Base-by-base conservation (phyloP, 2,797 vertebrate species). In the Poecilia gillii region DNA sequence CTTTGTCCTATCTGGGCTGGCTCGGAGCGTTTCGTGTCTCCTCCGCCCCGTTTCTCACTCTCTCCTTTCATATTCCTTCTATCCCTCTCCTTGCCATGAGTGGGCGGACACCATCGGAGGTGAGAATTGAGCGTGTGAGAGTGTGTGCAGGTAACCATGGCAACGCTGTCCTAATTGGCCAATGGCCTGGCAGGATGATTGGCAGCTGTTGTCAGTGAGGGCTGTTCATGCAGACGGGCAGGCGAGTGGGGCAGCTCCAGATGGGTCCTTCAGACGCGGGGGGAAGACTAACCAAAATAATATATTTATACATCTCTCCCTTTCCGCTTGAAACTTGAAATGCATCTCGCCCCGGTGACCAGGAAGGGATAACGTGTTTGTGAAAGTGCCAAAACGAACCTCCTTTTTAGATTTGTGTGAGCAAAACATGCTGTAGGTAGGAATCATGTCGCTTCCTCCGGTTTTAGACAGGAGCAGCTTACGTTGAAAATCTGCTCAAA, bases 161-260 rank as follows among this genome's bases (percentile, higher is more conserved):
- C 81, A 93, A 95, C 89, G 66, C 25, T 64, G 23, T 91, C 83
- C 88, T 94, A 94, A 94, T 94, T 93, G 91, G 92, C 91, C 92
- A 87, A 79, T 84, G 82, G 89, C 89, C 89, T 92, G 87, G 87
- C 87, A 89, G 89, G 70, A 86, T 93, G 92, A 92, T 88, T 91
- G 93, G 90, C 92, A 92, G 86, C 89, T 90, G 90, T 89, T 92
- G 90, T 91, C 89, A 81, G 76, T 66, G 84, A 90, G 81, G 83
- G 84, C 79, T 88, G 87, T 89, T 85, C 81, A 75, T 85, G 79
- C 87, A 87, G 89, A 87, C 86, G 76, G 86, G 82, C 90, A 75
- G 87, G 79, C 59, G 81, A 81, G 72, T 70, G 68, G 80, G 86
- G 87, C 72, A 39, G 83, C 75, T 82, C 86, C 86, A 89, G 85